These are phyloP conservation scores for Icerya purchasi DNA, from an alignment of 2,888 invertebrate species.

Conservation along the genomic window DNA sequence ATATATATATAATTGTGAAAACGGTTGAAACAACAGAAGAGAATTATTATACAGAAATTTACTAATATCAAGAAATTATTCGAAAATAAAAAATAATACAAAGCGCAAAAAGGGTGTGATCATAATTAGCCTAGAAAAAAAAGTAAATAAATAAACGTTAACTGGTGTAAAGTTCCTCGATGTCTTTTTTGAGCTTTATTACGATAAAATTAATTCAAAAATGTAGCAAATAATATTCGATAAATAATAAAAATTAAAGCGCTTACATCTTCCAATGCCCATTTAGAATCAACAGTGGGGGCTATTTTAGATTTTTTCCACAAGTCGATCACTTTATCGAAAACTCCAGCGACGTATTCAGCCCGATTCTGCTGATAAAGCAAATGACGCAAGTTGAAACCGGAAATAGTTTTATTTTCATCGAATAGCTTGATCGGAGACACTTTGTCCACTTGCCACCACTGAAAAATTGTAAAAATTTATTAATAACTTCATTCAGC, in stretches of 20 bases:
- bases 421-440: constrained; percentile 72
- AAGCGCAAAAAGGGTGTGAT: too few relatives aligned
- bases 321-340: constrained; percentile 47
- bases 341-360: constrained; percentile 44
- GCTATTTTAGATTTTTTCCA: constrained; percentile 60
- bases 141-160: too few relatives aligned
- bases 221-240: not conserved
- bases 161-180: too few relatives aligned
- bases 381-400: constrained; percentile 62
- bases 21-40: too few relatives aligned
- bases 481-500: too few relatives aligned
- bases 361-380: constrained; percentile 55
- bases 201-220: too few relatives aligned
- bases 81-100: too few relatives aligned
- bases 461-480: constrained; percentile 40
- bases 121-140: too few relatives aligned
- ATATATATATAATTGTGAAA: too few relatives aligned
- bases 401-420: constrained; percentile 64
- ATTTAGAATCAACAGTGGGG: constrained; percentile 62
- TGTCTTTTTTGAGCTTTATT: too few relatives aligned
- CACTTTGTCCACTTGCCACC: constrained; percentile 85
- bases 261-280: constrained; percentile 69
- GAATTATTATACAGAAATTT: too few relatives aligned
- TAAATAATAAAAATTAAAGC: constrained; percentile 1
- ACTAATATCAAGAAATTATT: too few relatives aligned